Base-by-base conservation (phyloP, 2,113 vertebrate genomes). In the Ceuthmochares aereus region DNA sequence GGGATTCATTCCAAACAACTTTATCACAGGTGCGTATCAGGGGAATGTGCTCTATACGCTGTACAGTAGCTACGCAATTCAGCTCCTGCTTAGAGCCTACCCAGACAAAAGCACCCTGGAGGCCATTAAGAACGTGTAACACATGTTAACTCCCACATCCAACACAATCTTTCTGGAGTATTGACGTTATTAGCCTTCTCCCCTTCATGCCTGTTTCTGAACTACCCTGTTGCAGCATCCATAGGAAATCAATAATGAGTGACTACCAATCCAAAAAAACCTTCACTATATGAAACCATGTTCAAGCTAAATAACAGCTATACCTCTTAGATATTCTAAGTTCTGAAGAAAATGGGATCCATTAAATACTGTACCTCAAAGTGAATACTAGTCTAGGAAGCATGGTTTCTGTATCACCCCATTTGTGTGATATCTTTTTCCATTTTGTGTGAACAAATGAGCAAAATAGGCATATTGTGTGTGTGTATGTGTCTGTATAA, bases 91-190 rank as follows among this genome's bases (percentile, higher is more conserved):
- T 80, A 86, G 84, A 92, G 55, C 20, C 85, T 67, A 58, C 25
- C 70, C n/a, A 63, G 54, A 64, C 9, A 76, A 93, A 94, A 93
- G 45, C 20, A 94, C 29, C 30, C 60, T 64, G 47, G 67, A 92
- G 59, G 34, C 32, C 58, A 29, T 4, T 91, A 87, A 60, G 68
- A 92, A 89, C 7, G 25, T 45, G 10, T 23, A 81, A 22, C 20
- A 63, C 42, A 56, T 72, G 29, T 49, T 66, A 89, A 73, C 23
- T 87, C 18, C 47, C 54, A 76, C 7, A 52, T 62, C 22, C 12
- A 87, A 37, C 36, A 55, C 6, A 67, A 30, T 66, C 60, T 64
- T 89, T 73, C 84, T 77, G 27, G 12, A 62, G 2, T 59, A 8
- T 21, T 26, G 10, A 34, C 6, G 58, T 18, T 64, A 12, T 59